These are phyloP conservation scores for Hermetia illucens DNA, from an alignment of 1,140 invertebrate genomes.

Conservation along the genomic window DNA sequence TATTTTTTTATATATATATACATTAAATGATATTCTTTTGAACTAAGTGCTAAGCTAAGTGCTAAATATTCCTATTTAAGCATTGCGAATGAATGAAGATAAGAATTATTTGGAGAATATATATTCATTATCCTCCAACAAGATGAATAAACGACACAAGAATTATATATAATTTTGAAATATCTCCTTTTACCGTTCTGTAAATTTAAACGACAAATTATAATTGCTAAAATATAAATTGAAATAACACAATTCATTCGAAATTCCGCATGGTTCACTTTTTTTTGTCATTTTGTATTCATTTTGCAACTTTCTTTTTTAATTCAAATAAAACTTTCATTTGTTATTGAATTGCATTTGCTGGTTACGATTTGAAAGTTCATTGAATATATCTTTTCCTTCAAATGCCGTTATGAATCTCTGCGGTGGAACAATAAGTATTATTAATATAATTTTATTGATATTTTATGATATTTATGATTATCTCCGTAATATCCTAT, in stretches of 20 bases:
- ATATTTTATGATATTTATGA: not conserved
- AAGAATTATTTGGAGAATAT: too few relatives aligned
- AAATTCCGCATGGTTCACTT: not conserved
- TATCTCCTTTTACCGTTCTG: constrained; percentile 5
- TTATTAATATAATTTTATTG: not conserved
- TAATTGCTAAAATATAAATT: not conserved
- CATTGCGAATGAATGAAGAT: too few relatives aligned
- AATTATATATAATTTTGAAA: constrained; percentile 9
- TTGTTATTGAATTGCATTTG: not conserved
- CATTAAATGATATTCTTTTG: too few relatives aligned
- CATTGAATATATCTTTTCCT: not conserved
- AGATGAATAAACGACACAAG: too few relatives aligned
- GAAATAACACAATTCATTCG: not conserved
- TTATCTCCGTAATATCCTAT: not conserved
- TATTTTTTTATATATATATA: too few relatives aligned
- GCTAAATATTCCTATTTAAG: too few relatives aligned
- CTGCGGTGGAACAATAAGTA: not conserved
- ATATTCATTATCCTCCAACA: too few relatives aligned
- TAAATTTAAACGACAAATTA: not conserved
- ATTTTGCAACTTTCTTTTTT: not conserved
- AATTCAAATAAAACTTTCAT: not conserved
- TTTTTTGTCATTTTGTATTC: not conserved
- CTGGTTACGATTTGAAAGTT: not conserved
- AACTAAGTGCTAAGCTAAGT: too few relatives aligned
- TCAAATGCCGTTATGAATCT: not conserved